Conservation (phyloP, 2,797 vertebrate species). For the Acanthiza pusilla region DNA sequence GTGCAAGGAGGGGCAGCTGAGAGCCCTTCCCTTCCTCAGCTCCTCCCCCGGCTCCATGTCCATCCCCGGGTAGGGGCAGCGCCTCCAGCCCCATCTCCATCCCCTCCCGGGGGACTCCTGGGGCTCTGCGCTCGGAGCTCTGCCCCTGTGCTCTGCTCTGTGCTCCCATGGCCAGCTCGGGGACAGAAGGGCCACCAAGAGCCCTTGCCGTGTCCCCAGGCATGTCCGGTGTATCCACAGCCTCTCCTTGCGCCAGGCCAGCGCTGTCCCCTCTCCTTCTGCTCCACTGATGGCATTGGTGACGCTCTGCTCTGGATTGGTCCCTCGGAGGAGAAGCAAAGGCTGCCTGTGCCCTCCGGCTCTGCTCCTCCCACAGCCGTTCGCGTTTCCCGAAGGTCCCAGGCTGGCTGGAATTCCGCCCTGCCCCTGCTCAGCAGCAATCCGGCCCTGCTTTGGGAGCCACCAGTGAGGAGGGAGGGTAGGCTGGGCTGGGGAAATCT, state of each 20-base stretch:
- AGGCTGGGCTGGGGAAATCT: neutral
- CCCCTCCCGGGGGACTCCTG: neutral
- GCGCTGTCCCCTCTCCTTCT: neutral
- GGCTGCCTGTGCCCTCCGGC: neutral
- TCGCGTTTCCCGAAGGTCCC: neutral
- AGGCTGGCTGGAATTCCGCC: neutral
- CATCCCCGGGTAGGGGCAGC: neutral
- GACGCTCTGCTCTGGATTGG: neutral
- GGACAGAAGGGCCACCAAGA: neutral
- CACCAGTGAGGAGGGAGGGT: neutral
- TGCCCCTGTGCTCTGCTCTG: neutral
- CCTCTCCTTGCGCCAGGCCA: neutral
- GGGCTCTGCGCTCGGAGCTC: neutral
- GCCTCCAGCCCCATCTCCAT: neutral
- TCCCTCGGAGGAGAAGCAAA: neutral
- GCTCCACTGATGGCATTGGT: neutral
- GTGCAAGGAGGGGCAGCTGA: neutral
- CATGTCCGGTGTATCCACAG: rapidly evolving
- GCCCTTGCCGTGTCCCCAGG: neutral
- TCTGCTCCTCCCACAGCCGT: neutral
- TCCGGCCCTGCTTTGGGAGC: neutral
- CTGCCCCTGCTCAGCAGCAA: neutral
- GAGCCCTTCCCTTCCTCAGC: neutral
- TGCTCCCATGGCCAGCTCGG: neutral
- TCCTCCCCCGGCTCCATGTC: neutral